Evolutionary conservation across 2,888 invertebrate genomes (phyloP).

Genomic region (Drepana falcataria): DNA sequence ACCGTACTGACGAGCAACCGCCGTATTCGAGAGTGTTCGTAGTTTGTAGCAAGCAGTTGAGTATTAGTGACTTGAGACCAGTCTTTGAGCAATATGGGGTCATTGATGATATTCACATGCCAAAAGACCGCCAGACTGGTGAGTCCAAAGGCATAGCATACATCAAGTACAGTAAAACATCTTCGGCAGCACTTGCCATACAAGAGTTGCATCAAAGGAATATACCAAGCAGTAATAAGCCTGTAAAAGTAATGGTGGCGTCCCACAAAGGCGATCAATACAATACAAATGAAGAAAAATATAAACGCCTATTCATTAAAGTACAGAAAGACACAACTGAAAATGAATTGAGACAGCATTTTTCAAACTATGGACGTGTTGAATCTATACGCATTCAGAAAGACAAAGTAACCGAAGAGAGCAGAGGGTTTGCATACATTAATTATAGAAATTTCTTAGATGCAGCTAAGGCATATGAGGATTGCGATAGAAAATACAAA

Average conservation of each 20-base stretch:
- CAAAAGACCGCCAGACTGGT: conserved; percentile 89
- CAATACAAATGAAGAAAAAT: conserved; percentile 47
- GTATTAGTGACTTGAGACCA: conserved; percentile 86
- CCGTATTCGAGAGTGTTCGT: conserved; percentile 94
- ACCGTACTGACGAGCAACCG: conserved; percentile 80
- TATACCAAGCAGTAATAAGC: conserved; percentile 84
- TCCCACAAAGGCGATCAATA: conserved; percentile 67
- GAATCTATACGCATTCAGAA: conserved; percentile 87
- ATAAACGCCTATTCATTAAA: conserved; percentile 90
- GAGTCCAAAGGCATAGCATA: conserved; percentile 95
- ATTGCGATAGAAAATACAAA: conserved; percentile 90
- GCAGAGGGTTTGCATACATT: conserved; percentile 94
- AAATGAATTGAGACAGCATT: conserved; percentile 87
- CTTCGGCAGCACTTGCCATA: conserved; percentile 92
- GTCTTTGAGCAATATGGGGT: conserved; percentile 89
- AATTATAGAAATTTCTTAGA: conserved; percentile 88
- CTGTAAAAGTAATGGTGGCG: conserved; percentile 94
- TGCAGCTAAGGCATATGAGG: conserved; percentile 93
- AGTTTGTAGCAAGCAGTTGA: conserved; percentile 85
- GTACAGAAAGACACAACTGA: conserved; percentile 89
- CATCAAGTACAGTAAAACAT: conserved; percentile 93
- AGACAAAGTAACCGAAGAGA: conserved; percentile 87
- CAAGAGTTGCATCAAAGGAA: conserved; percentile 91
- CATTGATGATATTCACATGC: conserved; percentile 93
- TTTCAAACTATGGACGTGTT: conserved; percentile 91